These are phyloP conservation scores for Agrotis clavis DNA, from an alignment of 2,888 invertebrate genomes.

Conservation along the genomic window DNA sequence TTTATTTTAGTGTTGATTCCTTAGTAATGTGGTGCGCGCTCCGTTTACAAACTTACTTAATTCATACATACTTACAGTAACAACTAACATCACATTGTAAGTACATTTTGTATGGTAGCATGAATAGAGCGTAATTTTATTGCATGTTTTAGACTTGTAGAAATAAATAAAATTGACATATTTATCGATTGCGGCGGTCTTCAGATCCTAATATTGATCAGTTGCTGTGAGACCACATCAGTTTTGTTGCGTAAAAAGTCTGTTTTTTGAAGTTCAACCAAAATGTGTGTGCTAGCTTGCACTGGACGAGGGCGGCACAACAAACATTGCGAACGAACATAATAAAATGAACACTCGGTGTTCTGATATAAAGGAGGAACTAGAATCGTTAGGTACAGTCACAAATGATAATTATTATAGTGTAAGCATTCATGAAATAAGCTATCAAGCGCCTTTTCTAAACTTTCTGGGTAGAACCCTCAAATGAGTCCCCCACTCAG, in stretches of 20 bases:
- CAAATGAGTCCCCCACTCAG: too few species aligned
- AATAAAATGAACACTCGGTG: not conserved
- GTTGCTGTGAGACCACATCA: not conserved
- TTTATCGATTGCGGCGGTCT: too few species aligned
- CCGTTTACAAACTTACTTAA: too few species aligned
- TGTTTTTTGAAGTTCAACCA: not conserved
- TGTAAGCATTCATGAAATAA: not conserved
- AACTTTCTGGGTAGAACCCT: too few species aligned
- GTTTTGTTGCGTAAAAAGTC: conserved; percentile 16
- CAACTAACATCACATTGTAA: too few species aligned
- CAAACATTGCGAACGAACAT: not conserved
- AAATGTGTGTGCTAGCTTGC: conserved; percentile 16
- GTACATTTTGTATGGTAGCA: too few species aligned
- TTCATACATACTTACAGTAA: too few species aligned
- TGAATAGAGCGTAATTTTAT: too few species aligned
- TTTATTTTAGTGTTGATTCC: not conserved
- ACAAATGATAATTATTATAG: not conserved
- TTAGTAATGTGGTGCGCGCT: not conserved
- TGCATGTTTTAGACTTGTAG: too few species aligned
- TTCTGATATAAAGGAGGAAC: not conserved
- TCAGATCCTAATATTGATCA: not conserved
- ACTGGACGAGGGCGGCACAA: not conserved
- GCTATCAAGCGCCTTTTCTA: too few species aligned
- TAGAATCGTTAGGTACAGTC: not conserved
- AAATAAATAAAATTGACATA: too few species aligned